Evolutionary conservation across 2,797 vertebrate species (phyloP).

Genomic region (Botia kubotai): DNA sequence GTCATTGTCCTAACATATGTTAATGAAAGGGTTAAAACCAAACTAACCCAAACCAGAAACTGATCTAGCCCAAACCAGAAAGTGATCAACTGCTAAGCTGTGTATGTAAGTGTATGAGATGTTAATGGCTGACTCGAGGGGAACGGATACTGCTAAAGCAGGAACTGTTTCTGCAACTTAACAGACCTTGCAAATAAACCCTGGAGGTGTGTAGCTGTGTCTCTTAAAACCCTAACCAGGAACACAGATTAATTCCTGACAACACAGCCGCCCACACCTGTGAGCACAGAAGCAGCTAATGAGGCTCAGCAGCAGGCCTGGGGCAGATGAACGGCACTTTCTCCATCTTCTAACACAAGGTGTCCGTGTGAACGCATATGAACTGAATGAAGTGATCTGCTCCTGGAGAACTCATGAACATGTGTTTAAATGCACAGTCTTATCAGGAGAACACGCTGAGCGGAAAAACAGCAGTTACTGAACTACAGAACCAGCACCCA

Average conservation of each 20-base stretch:
- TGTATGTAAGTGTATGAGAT: background rate
- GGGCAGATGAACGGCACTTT: constrained; percentile 66
- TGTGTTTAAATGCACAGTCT: constrained; percentile 63
- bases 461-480: constrained; percentile 61
- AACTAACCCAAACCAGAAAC: background rate
- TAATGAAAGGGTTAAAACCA: background rate
- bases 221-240: constrained; percentile 44
- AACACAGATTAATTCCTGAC: constrained; percentile 73
- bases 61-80: background rate
- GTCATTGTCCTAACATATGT: background rate
- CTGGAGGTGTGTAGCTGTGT: constrained; percentile 28
- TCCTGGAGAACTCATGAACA: constrained; percentile 58
- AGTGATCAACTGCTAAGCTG: background rate
- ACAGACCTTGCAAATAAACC: constrained; percentile 28
- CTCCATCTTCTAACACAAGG: constrained; percentile 68
- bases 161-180: background rate
- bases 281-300: constrained; percentile 65
- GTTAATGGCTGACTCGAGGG: too few relatives aligned
- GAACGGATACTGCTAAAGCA: too few relatives aligned
- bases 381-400: constrained; percentile 64
- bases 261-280: constrained; percentile 59
- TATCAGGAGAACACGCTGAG: constrained; percentile 49
- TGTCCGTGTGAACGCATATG: constrained; percentile 75
- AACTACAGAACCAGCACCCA: constrained; percentile 61
- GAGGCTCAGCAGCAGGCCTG: constrained; percentile 46